Percentiles rank a stretch among this genome's conserved stretches.
phyloP scores from a whole-genome alignment of 2,888 invertebrate genomes.

The Crepidodera aurea region DNA sequence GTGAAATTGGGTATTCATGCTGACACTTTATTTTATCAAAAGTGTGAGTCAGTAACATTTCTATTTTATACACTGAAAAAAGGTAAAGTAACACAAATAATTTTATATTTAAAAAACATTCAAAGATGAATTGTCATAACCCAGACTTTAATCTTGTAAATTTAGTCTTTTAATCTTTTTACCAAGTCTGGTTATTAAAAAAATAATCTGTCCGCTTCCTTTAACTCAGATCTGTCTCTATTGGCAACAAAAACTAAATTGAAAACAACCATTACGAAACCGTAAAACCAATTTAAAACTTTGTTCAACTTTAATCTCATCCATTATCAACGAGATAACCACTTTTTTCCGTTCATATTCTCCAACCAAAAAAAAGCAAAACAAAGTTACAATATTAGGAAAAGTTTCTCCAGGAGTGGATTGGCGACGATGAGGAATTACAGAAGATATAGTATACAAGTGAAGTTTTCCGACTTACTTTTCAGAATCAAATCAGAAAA shows the following conservation, averaged over 20 bases:
- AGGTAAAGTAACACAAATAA: too few species aligned
- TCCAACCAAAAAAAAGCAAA: not conserved
- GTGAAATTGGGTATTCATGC: too few species aligned
- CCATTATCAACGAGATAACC: not conserved
- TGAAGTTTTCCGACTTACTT: not conserved
- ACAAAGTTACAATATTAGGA: not conserved
- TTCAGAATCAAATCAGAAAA: not conserved
- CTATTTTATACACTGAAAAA: too few species aligned
- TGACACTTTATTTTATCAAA: too few species aligned
- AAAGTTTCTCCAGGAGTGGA: not conserved
- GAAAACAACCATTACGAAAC: not conserved
- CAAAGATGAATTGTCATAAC: too few species aligned
- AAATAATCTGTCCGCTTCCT: too few species aligned
- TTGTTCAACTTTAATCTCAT: not conserved
- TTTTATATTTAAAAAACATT: too few species aligned
- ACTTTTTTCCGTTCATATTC: not conserved
- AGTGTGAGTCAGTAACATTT: too few species aligned
- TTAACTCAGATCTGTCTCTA: too few species aligned
- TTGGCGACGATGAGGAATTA: not conserved
- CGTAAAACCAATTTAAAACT: not conserved
- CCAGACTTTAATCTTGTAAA: too few species aligned
- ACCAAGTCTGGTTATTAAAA: too few species aligned
- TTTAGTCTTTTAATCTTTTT: too few species aligned
- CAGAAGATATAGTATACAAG: not conserved
- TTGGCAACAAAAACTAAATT: not conserved